Evolutionary conservation across 2,888 invertebrate genomes (phyloP), one percentile per base, ranked within the genome.

Genomic region (Augochlorella aurata): DNA sequence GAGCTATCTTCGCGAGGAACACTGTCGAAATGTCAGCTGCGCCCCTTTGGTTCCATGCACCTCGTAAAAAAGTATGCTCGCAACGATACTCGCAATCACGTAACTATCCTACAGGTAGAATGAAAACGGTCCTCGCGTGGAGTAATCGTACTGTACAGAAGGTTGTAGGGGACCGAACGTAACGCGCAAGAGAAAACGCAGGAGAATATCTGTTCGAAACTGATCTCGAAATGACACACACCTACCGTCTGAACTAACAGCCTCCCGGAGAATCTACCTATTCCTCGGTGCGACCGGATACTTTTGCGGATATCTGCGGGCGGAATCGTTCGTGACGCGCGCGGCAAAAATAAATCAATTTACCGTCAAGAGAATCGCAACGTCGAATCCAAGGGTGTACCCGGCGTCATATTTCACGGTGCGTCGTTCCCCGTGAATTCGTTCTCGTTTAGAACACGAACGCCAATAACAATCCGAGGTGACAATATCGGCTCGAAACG

Each of bases 341-440:
- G 54, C 67, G 70, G 70, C 65, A 65, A 83, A 38, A 69, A 61
- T 79, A 82, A 79, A 82, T 82, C 73, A 79, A 76, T 84, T 79
- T 73, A 74, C 69, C 77, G 66, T 68, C 71, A 54, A 67, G 84
- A 77, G 79, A 68, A 77, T 83, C 63, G 76, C 69, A 74, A 77
- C 83, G 71, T 47, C 71, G 79, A 73, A 83, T 81, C 86, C 85
- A 79, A 80, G 85, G 72, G 54, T 81, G 82, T 85, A 85, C 77
- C 85, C 85, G 79, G 71, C 87, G 85, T 77, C 75, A 78, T 85
- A 77, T 86, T 80, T 85, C 81, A 76, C 69, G 61, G 61, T 85
- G 74, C 78, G 78, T 79, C 83, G 78, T 81, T 81, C 45, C 45
- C 73, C 74, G 81, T 79, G 81, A 78, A 78, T 77, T 83, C 81